A percentile compares a stretch with the other conserved stretches of the same genome.
Conservation (phyloP, 2,797 vertebrate species). For the Otolemur crassicaudatus region DNA sequence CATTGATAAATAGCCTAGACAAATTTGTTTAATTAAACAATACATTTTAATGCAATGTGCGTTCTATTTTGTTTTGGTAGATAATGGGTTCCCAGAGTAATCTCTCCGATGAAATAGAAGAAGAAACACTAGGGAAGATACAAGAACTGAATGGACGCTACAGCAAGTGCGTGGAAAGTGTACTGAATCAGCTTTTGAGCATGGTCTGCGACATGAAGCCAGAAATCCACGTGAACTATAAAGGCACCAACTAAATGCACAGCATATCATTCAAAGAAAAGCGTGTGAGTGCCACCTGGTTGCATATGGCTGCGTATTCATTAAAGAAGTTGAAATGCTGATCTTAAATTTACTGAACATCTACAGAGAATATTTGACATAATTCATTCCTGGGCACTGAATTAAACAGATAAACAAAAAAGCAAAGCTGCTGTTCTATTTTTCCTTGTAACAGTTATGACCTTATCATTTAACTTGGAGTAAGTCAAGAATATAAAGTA, state of each 20-base stretch:
- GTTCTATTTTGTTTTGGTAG: slow-evolving; percentile 81
- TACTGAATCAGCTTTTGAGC: slow-evolving; percentile 83
- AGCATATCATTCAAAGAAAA: fast-evolving
- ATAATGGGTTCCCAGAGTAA: slow-evolving; percentile 89
- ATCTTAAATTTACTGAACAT: slow-evolving; percentile 14
- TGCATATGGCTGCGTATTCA: not conserved
- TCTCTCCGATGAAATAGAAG: slow-evolving; percentile 87
- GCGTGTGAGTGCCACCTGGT: not conserved
- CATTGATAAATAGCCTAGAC: not conserved
- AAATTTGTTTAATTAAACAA: not conserved
- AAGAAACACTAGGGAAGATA: slow-evolving; percentile 84
- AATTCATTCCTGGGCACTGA: slow-evolving; percentile 23
- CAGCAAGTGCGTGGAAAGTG: slow-evolving; percentile 79
- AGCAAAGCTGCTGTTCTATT: not conserved
- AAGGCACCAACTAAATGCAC: slow-evolving; percentile 66
- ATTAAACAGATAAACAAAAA: slow-evolving; percentile 36
- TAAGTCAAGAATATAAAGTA: slow-evolving; percentile 69
- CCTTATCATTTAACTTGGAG: slow-evolving; percentile 32
- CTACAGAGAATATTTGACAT: not conserved
- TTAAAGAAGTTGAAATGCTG: slow-evolving; percentile 4
- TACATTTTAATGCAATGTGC: not conserved
- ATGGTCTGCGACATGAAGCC: slow-evolving; percentile 86
- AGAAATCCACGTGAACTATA: slow-evolving; percentile 87
- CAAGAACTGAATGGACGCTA: slow-evolving; percentile 81
- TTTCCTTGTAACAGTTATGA: slow-evolving; percentile 8